phyloP scores from a whole-genome alignment of 2,888 invertebrate species.

The Sabatieria punctata region DNA sequence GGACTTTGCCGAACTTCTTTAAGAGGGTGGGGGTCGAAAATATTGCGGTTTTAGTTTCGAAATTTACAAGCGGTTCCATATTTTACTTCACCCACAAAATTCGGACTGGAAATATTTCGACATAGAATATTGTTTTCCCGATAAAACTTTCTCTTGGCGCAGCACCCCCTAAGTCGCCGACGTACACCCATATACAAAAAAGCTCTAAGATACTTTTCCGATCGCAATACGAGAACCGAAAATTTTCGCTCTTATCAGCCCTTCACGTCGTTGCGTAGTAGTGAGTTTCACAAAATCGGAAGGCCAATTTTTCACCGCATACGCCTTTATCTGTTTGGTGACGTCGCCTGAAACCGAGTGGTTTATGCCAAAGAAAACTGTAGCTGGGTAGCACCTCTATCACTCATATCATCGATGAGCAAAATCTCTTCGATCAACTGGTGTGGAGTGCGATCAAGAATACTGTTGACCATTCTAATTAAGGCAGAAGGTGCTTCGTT shows the following conservation, averaged over 20 bases:
- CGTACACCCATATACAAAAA: not conserved
- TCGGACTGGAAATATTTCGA: too few species aligned
- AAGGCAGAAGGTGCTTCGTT: slow-evolving; percentile 70
- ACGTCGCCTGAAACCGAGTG: too few species aligned
- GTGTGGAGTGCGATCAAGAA: slow-evolving; percentile 59
- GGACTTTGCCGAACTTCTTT: too few species aligned
- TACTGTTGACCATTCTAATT: slow-evolving; percentile 65
- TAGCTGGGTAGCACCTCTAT: too few species aligned
- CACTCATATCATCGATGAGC: slow-evolving; percentile 74
- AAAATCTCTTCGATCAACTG: slow-evolving; percentile 65
- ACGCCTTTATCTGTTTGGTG: slow-evolving; percentile 3
- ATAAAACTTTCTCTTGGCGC: too few species aligned
- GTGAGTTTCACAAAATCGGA: slow-evolving; percentile 48
- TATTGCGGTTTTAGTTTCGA: too few species aligned
- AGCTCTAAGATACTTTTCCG: slow-evolving; percentile 44
- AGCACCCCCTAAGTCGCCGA: too few species aligned
- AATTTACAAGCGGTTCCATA: too few species aligned
- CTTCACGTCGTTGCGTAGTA: slow-evolving; percentile 59
- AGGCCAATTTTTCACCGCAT: slow-evolving; percentile 13
- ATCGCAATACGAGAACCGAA: slow-evolving; percentile 67
- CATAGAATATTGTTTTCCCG: too few species aligned
- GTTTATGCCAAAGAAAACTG: slow-evolving; percentile 1
- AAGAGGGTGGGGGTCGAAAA: too few species aligned
- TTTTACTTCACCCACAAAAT: too few species aligned
- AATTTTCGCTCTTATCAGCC: slow-evolving; percentile 75